Evolutionary conservation across 2,113 vertebrate genomes (phyloP), one percentile per base, ranked within the genome.

Genomic region (Plecturocebus donacophilus): DNA sequence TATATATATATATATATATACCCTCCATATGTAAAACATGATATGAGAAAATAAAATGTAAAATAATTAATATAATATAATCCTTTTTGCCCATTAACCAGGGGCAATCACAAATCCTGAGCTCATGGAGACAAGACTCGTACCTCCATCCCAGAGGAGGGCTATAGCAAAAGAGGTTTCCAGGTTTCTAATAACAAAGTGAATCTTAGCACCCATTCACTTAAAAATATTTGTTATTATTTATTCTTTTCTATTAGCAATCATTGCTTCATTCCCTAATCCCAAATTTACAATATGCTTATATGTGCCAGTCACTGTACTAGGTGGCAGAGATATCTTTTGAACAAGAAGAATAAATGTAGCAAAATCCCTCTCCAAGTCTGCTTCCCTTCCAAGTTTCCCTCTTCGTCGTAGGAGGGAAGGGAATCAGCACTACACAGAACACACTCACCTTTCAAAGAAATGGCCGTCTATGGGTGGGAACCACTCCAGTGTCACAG

Each of bases 381-480:
- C 23, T 5, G 6, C 49, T 45, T 80, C 30, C 38, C 64, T 90
- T 90, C 64, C 80, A 70, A 47, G 47, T 73, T 49, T 93, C 20
- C 32, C 8, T 64, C 84, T 88, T 83, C 61, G 89, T 81, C 87
- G 75, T 80, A 91, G 35, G 23, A 86, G 7, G 75, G 61, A 79
- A 2, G 30, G 9, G 40, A 35, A 66, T 58, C 61, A 86, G 82
- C 88, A 93, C 71, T 84, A 86, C 61, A 86, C 73, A 95, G 93
- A 8, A 4, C 95, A 97, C 98, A 99, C 98, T 99, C 99, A 99
- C 99, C 99, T 99, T 99, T 99, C 98, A 98, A 99, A 99, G 98
- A 99, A 99, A 96, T 99, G 99, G 80, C 99, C 99, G 0, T 99
- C 99, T 30, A 99, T 99, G 27, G 99, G 99, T 0, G 99, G 99